Conservation (phyloP, 1,140 invertebrate genomes). For the Temnothorax nylanderi region DNA sequence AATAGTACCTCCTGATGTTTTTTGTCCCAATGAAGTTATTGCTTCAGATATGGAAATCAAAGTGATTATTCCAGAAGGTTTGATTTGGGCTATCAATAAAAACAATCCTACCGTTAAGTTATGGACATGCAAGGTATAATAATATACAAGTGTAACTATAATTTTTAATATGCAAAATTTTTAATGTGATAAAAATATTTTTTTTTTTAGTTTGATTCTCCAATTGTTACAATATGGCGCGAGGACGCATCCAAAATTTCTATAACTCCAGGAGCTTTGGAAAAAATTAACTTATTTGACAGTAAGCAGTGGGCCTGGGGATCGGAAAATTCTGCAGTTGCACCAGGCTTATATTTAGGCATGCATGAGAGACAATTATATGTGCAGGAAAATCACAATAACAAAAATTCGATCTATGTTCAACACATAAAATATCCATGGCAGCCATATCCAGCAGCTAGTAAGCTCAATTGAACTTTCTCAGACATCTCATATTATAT, state of each 20-base stretch:
- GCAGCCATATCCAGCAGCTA: conserved; percentile 88
- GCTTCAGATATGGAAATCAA: conserved; percentile 87
- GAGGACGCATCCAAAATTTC: conserved; percentile 83
- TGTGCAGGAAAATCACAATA: conserved; percentile 89
- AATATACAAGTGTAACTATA: conserved; percentile 40
- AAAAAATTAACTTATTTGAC: conserved; percentile 92
- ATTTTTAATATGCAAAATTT: conserved; percentile 6
- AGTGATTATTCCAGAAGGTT: conserved; percentile 91
- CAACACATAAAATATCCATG: conserved; percentile 88
- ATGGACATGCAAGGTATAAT: conserved; percentile 90
- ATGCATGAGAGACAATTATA: conserved; percentile 94
- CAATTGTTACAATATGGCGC: conserved; percentile 94
- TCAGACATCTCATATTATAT: not conserved
- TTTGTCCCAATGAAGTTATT: conserved; percentile 84
- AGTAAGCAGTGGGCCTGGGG: conserved; percentile 84
- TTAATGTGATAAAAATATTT: conserved; percentile 32
- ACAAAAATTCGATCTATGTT: conserved; percentile 71
- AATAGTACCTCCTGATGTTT: conserved; percentile 84
- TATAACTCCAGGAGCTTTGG: conserved; percentile 84
- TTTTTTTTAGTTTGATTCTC: conserved; percentile 89
- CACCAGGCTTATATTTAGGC: conserved; percentile 93
- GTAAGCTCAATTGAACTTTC: conserved; percentile 66
- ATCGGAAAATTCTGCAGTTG: conserved; percentile 77
- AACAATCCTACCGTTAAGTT: conserved; percentile 86
- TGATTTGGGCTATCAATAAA: conserved; percentile 88